Evolutionary conservation across 1,140 invertebrate genomes (phyloP).

Genomic region (Oryctes rhinoceros): DNA sequence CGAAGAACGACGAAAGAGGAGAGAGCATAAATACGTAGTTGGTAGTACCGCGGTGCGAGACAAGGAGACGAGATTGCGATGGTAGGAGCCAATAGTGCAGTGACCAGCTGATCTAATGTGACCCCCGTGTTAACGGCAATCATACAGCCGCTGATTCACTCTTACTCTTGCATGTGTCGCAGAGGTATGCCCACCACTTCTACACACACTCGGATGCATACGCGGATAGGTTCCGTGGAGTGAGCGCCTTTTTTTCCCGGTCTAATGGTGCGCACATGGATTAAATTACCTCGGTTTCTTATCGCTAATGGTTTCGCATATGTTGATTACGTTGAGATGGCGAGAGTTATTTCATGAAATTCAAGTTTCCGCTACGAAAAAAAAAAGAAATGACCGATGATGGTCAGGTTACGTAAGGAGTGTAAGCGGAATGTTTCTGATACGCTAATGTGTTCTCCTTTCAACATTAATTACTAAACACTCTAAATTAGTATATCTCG

Average conservation of each 20-base stretch:
- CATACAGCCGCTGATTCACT: conserved; percentile 17
- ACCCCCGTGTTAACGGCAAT: conserved; percentile 15
- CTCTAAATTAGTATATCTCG: no score
- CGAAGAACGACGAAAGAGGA: neutral
- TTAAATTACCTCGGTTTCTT: conserved; percentile 18
- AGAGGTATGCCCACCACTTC: neutral
- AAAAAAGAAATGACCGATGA: no score
- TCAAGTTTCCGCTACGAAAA: no score
- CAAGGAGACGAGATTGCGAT: neutral
- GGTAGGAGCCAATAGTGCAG: conserved; percentile 8
- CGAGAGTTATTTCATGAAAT: no score
- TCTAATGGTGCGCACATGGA: neutral
- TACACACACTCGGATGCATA: neutral
- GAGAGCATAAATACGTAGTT: neutral
- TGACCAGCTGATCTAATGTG: conserved; percentile 21
- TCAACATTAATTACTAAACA: no score
- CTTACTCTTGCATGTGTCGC: conserved; percentile 9
- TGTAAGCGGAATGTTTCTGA: no score
- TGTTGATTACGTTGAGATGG: neutral
- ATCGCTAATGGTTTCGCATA: neutral
- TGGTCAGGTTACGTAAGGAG: no score
- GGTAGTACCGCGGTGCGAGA: neutral
- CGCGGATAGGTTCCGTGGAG: neutral
- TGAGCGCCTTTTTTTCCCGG: neutral
- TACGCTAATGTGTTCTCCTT: no score